A percentile compares a stretch with the other conserved stretches of the same genome.
phyloP scores from a whole-genome alignment of 2,113 vertebrate species.

The Spea multiplicata region DNA sequence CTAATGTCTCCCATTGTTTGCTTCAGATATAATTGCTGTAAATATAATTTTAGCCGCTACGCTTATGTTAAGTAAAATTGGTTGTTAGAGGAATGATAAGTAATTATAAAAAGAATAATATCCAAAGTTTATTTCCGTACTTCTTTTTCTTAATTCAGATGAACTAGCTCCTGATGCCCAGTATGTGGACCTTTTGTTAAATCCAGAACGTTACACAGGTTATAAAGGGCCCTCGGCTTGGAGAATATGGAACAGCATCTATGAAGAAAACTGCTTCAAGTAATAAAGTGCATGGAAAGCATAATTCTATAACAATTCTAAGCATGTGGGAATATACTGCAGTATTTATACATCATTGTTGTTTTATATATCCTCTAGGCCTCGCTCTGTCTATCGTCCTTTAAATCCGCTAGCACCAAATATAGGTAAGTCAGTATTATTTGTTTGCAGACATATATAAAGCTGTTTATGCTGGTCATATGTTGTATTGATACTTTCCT shows the following conservation, averaged over 20 bases:
- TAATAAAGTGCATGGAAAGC: slow-evolving; percentile 58
- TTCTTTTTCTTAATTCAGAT: slow-evolving; percentile 63
- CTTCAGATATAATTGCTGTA: too few relatives aligned
- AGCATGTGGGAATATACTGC: not conserved
- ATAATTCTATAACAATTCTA: not conserved
- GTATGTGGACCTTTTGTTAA: slow-evolving; percentile 89
- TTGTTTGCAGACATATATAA: too few relatives aligned
- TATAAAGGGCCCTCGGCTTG: slow-evolving; percentile 91
- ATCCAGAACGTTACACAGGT: slow-evolving; percentile 89
- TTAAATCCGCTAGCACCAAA: slow-evolving; percentile 87
- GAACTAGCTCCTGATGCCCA: slow-evolving; percentile 87
- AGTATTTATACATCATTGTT: slow-evolving; percentile 13
- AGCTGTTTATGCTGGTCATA: too few relatives aligned
- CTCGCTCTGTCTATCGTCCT: slow-evolving; percentile 92
- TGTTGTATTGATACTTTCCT: too few relatives aligned
- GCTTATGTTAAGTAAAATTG: too few relatives aligned
- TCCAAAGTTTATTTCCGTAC: too few relatives aligned
- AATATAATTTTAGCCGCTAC: too few relatives aligned
- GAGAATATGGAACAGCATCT: slow-evolving; percentile 98
- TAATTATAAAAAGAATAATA: too few relatives aligned
- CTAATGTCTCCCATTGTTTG: too few relatives aligned
- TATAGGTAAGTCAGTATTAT: slow-evolving; percentile 69
- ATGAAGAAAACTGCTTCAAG: slow-evolving; percentile 99
- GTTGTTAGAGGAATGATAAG: too few relatives aligned
- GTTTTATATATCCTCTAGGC: slow-evolving; percentile 68